Evolutionary conservation across 2,888 invertebrate genomes (phyloP).

Genomic region (Scotopteryx bipunctaria): DNA sequence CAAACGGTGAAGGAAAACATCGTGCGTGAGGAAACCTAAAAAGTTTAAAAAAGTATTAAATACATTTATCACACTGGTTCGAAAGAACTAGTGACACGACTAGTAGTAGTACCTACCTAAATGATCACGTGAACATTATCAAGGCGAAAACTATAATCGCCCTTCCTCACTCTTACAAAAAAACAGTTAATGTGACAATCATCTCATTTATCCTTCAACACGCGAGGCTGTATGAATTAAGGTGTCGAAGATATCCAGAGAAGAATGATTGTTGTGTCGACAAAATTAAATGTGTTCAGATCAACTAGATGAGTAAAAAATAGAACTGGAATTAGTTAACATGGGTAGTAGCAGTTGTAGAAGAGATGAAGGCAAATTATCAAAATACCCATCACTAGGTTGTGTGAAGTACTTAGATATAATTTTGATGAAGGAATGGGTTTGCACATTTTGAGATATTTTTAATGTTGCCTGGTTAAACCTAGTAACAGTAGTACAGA

Average conservation of each 20-base stretch:
- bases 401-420: too few relatives aligned
- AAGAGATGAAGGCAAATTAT: neutral
- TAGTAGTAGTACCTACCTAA: neutral
- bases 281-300: conserved; percentile 12
- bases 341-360: neutral
- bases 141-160: neutral
- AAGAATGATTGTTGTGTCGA: conserved; percentile 13
- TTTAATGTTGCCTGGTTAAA: too few relatives aligned
- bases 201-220: conserved; percentile 24
- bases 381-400: too few relatives aligned
- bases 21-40: too few relatives aligned
- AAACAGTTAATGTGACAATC: conserved; percentile 5
- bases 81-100: too few relatives aligned
- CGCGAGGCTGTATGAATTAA: conserved; percentile 13
- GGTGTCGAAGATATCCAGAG: conserved; percentile 14
- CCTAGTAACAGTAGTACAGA: too few relatives aligned
- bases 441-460: neutral
- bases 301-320: conserved; percentile 1
- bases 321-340: neutral
- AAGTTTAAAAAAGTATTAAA: too few relatives aligned
- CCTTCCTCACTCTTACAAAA: neutral
- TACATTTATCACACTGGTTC: too few relatives aligned
- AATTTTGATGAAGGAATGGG: too few relatives aligned
- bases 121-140: neutral
- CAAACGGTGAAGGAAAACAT: too few relatives aligned